These are phyloP conservation scores for Hippocampus zosterae DNA, from an alignment of 2,113 vertebrate genomes.

Conservation along the genomic window DNA sequence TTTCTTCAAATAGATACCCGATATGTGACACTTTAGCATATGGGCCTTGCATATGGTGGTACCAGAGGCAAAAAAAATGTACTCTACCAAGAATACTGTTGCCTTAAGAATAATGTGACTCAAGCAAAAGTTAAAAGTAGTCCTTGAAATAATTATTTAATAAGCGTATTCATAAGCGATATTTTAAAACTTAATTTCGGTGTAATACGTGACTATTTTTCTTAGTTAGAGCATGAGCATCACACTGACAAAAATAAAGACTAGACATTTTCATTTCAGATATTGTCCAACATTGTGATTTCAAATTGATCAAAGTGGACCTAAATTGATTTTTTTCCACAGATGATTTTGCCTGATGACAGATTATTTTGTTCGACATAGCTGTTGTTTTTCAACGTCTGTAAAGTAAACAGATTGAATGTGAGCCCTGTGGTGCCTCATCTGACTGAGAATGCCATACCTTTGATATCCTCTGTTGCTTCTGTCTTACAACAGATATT, in stretches of 20 bases:
- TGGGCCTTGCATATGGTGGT: neutral
- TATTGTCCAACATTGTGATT: neutral
- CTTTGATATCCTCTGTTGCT: too few species aligned
- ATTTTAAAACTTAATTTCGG: neutral
- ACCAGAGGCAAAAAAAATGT: neutral
- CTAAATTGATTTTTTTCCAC: neutral
- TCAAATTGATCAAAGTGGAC: neutral
- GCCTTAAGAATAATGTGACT: too few species aligned
- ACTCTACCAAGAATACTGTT: neutral
- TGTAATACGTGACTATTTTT: neutral
- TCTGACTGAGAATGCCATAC: too few species aligned
- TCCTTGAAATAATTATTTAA: neutral
- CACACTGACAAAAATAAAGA: neutral
- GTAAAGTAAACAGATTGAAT: neutral
- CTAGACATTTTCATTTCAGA: too few species aligned
- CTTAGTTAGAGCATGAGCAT: neutral
- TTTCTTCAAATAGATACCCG: neutral
- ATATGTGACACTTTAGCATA: neutral
- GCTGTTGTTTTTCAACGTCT: neutral
- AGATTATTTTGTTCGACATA: neutral
- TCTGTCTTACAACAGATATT: neutral
- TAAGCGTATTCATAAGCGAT: neutral
- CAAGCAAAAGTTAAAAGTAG: neutral
- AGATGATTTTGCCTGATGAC: neutral
- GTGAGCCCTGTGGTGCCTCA: too few species aligned